A percentile compares a stretch with the other conserved stretches of the same genome.
phyloP scores from a whole-genome alignment of 2,113 vertebrate genomes.

The Nannospalax galili region DNA sequence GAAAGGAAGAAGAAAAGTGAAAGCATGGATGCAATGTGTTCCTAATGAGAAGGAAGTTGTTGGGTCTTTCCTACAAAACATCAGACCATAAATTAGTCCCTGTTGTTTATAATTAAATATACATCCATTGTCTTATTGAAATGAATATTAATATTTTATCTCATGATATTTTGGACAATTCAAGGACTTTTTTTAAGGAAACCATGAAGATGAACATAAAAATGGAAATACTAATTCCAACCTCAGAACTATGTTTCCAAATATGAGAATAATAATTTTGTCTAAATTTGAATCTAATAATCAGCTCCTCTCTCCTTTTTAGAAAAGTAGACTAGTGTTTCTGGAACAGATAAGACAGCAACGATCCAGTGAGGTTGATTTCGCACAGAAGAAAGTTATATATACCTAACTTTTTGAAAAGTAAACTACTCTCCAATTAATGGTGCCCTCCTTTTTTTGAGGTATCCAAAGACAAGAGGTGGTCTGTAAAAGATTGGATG shows the following conservation, averaged over 20 bases:
- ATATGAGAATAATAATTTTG: slow-evolving; percentile 43
- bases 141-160: slow-evolving; percentile 69
- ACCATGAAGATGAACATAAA: slow-evolving; percentile 70
- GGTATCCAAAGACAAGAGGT: slow-evolving; percentile 96
- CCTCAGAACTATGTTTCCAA: slow-evolving; percentile 74
- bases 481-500: slow-evolving; percentile 96
- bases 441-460: slow-evolving; percentile 82
- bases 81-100: slow-evolving; percentile 53
- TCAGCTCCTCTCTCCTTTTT: slow-evolving; percentile 61
- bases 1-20: slow-evolving; percentile 46
- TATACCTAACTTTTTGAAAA: slow-evolving; percentile 44
- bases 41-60: slow-evolving; percentile 70
- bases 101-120: slow-evolving; percentile 68
- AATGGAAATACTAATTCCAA: slow-evolving; percentile 71
- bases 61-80: slow-evolving; percentile 66
- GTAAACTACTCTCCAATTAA: slow-evolving; percentile 64
- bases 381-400: slow-evolving; percentile 56
- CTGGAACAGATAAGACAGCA: slow-evolving; percentile 74
- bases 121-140: slow-evolving; percentile 71
- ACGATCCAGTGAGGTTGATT: slow-evolving; percentile 64
- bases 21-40: slow-evolving; percentile 65
- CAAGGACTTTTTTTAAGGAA: slow-evolving; percentile 65
- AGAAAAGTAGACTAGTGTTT: slow-evolving; percentile 54
- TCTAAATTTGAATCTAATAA: slow-evolving; percentile 67
- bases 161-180: slow-evolving; percentile 61